Base-by-base conservation (phyloP, 2,797 vertebrate genomes). In the Malacoctenus gilli region DNA sequence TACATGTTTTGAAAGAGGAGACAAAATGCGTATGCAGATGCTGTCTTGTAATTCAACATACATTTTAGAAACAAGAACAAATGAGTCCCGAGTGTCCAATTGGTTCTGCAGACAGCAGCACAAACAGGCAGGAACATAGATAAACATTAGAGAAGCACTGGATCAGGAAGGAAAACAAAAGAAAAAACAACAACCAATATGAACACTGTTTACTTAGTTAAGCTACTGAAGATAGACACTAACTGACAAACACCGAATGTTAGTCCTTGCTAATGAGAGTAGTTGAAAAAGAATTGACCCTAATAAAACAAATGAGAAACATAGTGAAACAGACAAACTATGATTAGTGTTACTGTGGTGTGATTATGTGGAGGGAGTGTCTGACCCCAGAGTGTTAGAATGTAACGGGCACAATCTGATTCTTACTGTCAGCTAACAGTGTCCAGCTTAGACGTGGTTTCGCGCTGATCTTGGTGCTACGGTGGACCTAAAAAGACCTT, bases 81-180 rank as follows among this genome's bases (percentile, higher is more conserved):
- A n/a, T n/a, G n/a, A n/a, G n/a, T n/a, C n/a, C n/a, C n/a, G n/a
- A n/a, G n/a, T n/a, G n/a, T n/a, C n/a, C n/a, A n/a, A n/a, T 58
- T 59, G 55, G 52, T 54, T 59, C 25, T 54, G 51, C 43, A 52
- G 64, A 44, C 34, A 72, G 67, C 40, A 62, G 44, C 54, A 56
- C 60, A 74, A 38, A 53, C 19, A 55, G 22, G 22, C 22, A 64
- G 14, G 62, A 44, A 77, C 42, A 65, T 18, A 48, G 57, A 63
- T 38, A 71, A 34, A 44, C 36, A 8, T 38, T 48, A 50, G 59
- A 69, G 72, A 88, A 87, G 84, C 87, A 89, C 91, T 91, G 90
- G 89, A 92, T 85, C 72, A 77, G 51, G 61, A 79, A 61, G 4
- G 15, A 54, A 6, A 57, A 51, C 18, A 44, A 55, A 41, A 23